Conservation (phyloP, 1,140 invertebrate species). For the Dryas iulia region DNA sequence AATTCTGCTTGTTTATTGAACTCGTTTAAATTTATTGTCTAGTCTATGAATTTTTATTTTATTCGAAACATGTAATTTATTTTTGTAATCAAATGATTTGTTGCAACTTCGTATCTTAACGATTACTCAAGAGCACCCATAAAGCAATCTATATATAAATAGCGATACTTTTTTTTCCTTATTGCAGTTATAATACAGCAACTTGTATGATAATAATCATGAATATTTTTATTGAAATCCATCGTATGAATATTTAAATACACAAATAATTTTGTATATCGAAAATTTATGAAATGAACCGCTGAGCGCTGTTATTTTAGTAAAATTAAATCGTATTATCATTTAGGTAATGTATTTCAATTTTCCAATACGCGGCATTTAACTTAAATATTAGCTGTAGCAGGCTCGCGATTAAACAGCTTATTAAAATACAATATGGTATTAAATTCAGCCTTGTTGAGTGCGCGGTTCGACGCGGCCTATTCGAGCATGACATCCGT, state of each 20-base stretch:
- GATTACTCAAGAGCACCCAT: neutral
- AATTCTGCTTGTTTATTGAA: neutral
- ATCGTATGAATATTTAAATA: too few species aligned
- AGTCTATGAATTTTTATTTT: too few species aligned
- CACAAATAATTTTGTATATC: neutral
- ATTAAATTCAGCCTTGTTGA: constrained; percentile 35
- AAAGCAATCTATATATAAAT: neutral
- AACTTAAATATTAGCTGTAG: constrained; percentile 2
- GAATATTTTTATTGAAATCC: constrained; percentile 5
- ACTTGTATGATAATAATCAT: neutral
- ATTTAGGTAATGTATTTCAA: neutral
- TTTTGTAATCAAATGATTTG: neutral
- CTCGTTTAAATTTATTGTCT: too few species aligned
- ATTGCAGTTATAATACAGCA: neutral
- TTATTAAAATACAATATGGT: constrained; percentile 29
- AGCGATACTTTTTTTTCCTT: neutral
- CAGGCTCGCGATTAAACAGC: constrained; percentile 16
- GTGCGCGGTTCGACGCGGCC: constrained; percentile 29
- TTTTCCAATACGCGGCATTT: neutral
- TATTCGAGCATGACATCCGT: constrained; percentile 42
- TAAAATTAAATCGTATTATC: constrained; percentile 9
- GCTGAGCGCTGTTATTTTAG: neutral
- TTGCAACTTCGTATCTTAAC: neutral
- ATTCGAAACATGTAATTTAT: too few species aligned
- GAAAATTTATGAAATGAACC: neutral